Conservation (phyloP, 2,888 invertebrate species). For the Erebia aethiops region DNA sequence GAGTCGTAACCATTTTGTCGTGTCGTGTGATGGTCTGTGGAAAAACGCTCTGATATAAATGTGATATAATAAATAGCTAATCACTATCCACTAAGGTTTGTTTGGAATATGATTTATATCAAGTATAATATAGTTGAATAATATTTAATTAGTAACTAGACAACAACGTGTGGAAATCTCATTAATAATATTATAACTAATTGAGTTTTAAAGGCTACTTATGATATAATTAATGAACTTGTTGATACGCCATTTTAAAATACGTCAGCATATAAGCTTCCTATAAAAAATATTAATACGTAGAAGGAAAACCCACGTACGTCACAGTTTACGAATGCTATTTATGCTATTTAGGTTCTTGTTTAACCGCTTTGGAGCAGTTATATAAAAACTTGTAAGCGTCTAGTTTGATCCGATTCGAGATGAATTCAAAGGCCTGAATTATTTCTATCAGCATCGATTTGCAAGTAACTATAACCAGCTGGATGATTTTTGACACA, state of each 20-base stretch:
- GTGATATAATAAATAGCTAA: conserved; percentile 12
- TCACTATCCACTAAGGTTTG: not conserved
- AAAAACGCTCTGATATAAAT: conserved; percentile 13
- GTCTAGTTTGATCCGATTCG: too few relatives aligned
- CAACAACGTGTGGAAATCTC: conserved; percentile 5
- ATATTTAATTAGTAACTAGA: conserved; percentile 8
- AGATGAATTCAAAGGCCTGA: too few relatives aligned
- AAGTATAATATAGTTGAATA: not conserved
- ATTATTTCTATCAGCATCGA: too few relatives aligned
- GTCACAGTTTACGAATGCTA: too few relatives aligned
- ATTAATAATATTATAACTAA: conserved; percentile 12
- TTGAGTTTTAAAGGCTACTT: conserved; percentile 3
- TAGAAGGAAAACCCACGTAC: too few relatives aligned
- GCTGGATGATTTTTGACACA: too few relatives aligned
- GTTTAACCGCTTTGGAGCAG: too few relatives aligned
- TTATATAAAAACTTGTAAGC: too few relatives aligned
- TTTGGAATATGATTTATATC: not conserved
- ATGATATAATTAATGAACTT: not conserved
- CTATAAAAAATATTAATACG: not conserved
- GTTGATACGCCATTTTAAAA: not conserved
- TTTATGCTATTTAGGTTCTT: too few relatives aligned
- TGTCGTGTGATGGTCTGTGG: too few relatives aligned
- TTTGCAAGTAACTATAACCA: too few relatives aligned
- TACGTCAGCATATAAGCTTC: not conserved
- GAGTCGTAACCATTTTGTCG: too few relatives aligned